Evolutionary conservation across 2,888 invertebrate species (phyloP), one percentile per base, ranked within the genome.

Genomic region (Conomelus anceps): DNA sequence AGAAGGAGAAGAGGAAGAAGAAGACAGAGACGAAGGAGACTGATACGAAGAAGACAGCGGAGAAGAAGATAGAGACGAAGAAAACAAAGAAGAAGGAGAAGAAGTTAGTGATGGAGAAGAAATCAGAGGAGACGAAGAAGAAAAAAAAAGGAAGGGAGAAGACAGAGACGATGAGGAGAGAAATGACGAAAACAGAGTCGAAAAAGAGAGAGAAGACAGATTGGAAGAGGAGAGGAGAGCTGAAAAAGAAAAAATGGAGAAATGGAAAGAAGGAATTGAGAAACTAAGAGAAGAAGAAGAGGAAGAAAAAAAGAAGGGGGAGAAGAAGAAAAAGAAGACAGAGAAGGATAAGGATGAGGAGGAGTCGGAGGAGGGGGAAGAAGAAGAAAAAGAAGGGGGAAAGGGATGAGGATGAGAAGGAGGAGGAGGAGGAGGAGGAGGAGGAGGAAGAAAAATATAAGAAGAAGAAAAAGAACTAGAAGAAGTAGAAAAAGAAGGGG

Each of bases 361-460:
- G 17, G 34, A 34, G 17, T 11, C 11, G 17, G 34, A 34, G 17
- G 34, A 34, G 17, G 34, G 17, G 17, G 34, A 34, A 34, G 34
- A 34, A 84, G 41, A 22, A 34, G 88, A 86, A 87, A 34, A 89
- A 89, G 89, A 88, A 88, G 11, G 22, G 63, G 11, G 24, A 63
- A 13, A 85, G 87, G 87, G 63, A 89, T 87, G 88, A 86, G 17
- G 89, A 89, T 88, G 90, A 88, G 23, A 87, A 23, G 87, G 13
- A 85, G 26, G 84, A 34, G 89, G 22, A 22, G 24, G 23, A 41
- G 23, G 23, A 41, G 24, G 17, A 24, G 89, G 63, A 84, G 22
- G 89, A 89, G 86, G 41, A 89, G 85, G 87, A 41, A n/a, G 1
- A 41, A 22, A 89, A 41, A 84, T n/a, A 89, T 85, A 20, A 22